A percentile compares a stretch with the other conserved stretches of the same genome.
Conservation (phyloP, 2,888 invertebrate species). For the Orchesellides sinensis region DNA sequence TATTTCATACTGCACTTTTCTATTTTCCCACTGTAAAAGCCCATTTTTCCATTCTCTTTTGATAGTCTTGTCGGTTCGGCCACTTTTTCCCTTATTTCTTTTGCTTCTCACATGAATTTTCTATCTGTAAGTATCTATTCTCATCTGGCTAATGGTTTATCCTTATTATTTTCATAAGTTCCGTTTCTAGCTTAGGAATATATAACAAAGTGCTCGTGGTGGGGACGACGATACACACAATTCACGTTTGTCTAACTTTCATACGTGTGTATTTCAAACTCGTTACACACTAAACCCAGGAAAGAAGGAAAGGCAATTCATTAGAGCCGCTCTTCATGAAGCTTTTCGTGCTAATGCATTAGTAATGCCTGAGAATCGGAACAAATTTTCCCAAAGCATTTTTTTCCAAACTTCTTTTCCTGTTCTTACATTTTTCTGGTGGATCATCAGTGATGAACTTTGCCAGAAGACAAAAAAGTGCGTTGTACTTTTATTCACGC, state of each 20-base stretch:
- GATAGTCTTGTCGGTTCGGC: slow-evolving; percentile 22
- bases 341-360: slow-evolving; percentile 50
- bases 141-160: slow-evolving; percentile 59
- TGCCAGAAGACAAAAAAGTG: neutral
- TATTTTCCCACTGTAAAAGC: neutral
- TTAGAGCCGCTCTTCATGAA: slow-evolving; percentile 35
- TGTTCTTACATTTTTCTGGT: neutral
- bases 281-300: too few relatives aligned
- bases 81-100: slow-evolving; percentile 6
- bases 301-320: slow-evolving; percentile 35
- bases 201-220: too few relatives aligned
- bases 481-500: too few relatives aligned
- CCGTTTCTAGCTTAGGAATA: too few relatives aligned
- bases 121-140: slow-evolving; percentile 39
- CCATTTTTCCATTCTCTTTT: neutral
- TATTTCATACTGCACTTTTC: neutral
- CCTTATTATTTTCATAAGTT: slow-evolving; percentile 8
- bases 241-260: too few relatives aligned
- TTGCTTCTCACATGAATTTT: slow-evolving; percentile 11
- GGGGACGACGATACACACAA: too few relatives aligned
- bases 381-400: neutral
- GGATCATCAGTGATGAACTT: neutral
- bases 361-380: slow-evolving; percentile 45
- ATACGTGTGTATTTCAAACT: too few relatives aligned
- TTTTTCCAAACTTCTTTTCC: neutral